Percentiles rank a stretch among this genome's conserved stretches.
phyloP scores from a whole-genome alignment of 2,113 vertebrate species.

The Trogon surrucura region DNA sequence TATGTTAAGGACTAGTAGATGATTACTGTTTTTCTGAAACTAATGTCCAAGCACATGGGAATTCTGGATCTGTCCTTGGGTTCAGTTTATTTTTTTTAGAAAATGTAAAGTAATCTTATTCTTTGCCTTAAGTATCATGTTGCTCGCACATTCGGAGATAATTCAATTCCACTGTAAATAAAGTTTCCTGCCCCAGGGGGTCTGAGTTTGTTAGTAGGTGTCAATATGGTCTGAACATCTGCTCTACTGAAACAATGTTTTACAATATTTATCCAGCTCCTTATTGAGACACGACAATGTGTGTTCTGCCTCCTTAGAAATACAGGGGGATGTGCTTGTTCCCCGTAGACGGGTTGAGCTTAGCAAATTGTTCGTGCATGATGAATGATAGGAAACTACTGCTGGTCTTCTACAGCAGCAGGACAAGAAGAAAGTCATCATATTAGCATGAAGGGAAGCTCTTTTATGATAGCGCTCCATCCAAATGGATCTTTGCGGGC shows the following conservation, averaged over 20 bases:
- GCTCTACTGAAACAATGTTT: conserved; percentile 48
- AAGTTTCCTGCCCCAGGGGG: background rate
- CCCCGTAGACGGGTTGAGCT: background rate
- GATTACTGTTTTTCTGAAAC: background rate
- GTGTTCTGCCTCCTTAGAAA: background rate
- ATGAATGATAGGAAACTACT: background rate
- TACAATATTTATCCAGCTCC: conserved; percentile 50
- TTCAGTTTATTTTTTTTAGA: background rate
- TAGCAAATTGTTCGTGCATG: background rate
- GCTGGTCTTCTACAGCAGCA: background rate
- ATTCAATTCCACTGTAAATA: conserved; percentile 21
- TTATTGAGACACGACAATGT: background rate
- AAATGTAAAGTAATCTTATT: background rate
- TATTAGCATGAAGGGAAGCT: background rate
- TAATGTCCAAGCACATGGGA: background rate
- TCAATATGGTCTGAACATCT: conserved; percentile 49
- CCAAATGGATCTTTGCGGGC: background rate
- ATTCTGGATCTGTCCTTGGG: background rate
- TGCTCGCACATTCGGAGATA: background rate
- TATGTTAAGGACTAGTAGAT: background rate
- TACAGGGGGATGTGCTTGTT: background rate
- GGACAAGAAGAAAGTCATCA: background rate
- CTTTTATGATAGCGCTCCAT: background rate
- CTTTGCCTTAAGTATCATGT: background rate
- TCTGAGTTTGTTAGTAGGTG: conserved; percentile 28